Conservation (phyloP, 2,113 vertebrate species). For the Catagonus wagneri region DNA sequence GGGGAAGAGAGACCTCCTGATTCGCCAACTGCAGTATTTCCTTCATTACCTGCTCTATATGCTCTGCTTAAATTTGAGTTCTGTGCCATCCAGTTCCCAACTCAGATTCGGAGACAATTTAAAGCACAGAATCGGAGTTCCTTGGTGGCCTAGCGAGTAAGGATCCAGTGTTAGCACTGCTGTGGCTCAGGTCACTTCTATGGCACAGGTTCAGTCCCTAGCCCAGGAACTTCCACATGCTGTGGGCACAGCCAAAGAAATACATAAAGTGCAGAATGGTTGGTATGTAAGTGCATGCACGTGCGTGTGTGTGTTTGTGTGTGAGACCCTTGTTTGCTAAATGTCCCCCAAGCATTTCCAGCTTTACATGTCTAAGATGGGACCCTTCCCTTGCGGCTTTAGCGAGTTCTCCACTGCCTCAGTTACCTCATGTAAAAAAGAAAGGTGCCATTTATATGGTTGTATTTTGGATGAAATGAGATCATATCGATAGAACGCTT, state of each 20-base stretch:
- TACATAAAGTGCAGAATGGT: neutral
- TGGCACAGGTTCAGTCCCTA: no score
- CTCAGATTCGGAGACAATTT: neutral
- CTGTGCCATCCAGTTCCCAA: neutral
- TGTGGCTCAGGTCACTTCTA: no score
- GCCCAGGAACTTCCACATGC: no score
- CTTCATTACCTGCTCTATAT: neutral
- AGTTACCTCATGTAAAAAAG: neutral
- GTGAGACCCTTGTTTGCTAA: neutral
- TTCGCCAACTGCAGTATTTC: accelerated
- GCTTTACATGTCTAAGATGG: neutral
- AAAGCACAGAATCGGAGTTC: no score
- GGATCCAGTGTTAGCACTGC: no score
- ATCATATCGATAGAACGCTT: neutral
- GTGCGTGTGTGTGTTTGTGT: neutral
- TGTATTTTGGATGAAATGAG: neutral
- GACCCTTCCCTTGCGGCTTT: neutral
- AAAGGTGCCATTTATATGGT: neutral
- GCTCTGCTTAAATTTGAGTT: neutral
- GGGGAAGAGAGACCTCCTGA: neutral
- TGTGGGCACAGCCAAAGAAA: no score
- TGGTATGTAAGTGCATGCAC: no score
- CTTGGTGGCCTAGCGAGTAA: no score
- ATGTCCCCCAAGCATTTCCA: neutral
- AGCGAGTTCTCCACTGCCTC: neutral